Percentiles rank a stretch among this genome's conserved stretches.
Conservation (phyloP, 1,140 invertebrate genomes). For the Aradophagus sp. region DNA sequence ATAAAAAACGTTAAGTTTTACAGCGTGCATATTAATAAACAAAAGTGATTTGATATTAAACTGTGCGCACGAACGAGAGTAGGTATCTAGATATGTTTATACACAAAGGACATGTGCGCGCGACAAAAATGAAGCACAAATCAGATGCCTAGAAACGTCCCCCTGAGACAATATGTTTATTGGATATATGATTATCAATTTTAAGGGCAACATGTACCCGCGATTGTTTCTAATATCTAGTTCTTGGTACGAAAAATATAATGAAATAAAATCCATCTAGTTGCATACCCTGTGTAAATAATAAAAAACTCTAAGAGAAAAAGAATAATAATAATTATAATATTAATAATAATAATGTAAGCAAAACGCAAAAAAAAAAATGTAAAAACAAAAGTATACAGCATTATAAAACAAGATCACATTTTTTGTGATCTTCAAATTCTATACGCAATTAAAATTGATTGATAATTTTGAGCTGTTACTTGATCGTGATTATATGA, state of each 20-base stretch:
- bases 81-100: slow-evolving; percentile 45
- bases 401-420: not conserved
- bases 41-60: slow-evolving; percentile 14
- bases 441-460: not conserved
- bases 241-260: slow-evolving; percentile 3
- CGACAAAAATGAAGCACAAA: slow-evolving; percentile 29
- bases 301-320: too few relatives aligned
- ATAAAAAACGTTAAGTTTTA: too few relatives aligned
- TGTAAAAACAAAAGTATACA: not conserved
- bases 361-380: not conserved
- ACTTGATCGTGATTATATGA: slow-evolving; percentile 29
- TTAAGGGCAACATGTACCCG: too few relatives aligned
- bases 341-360: not conserved
- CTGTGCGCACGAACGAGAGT: slow-evolving; percentile 22
- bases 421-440: not conserved
- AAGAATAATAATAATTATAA: not conserved
- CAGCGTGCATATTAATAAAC: slow-evolving; percentile 2
- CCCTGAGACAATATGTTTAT: slow-evolving; percentile 10
- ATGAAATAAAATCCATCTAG: slow-evolving; percentile 1
- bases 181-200: slow-evolving; percentile 23
- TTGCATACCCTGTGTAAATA: slow-evolving; percentile 8
- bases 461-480: slow-evolving; percentile 22
- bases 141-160: slow-evolving; percentile 35
- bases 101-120: slow-evolving; percentile 26
- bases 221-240: slow-evolving; percentile 14